Percentiles rank a stretch among this genome's conserved stretches.
These are phyloP conservation scores for Galagoides demidoff DNA, from an alignment of 2,797 vertebrate species.

Conservation along the genomic window DNA sequence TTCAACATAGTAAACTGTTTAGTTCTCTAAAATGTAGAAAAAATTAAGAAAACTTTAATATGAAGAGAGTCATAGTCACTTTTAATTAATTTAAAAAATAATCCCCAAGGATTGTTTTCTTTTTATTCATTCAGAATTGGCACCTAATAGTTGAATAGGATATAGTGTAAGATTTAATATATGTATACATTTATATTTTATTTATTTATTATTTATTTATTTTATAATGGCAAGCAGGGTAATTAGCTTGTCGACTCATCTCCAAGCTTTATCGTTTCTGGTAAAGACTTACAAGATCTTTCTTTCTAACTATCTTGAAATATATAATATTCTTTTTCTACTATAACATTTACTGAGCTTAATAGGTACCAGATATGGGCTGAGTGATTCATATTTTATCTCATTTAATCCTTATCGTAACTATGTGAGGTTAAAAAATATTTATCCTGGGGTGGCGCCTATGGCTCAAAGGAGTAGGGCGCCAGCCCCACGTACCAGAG, in stretches of 20 bases:
- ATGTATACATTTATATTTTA: not conserved
- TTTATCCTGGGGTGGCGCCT: too few relatives aligned
- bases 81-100: conserved; percentile 36
- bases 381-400: not conserved
- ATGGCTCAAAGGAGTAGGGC: too few relatives aligned
- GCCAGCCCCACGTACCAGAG: too few relatives aligned
- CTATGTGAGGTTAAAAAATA: not conserved
- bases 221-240: not conserved
- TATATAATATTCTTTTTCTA: too few relatives aligned
- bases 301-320: not conserved
- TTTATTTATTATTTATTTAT: too few relatives aligned
- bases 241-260: not conserved
- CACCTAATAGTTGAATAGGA: not conserved
- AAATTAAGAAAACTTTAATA: not conserved
- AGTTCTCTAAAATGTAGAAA: not conserved
- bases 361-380: not conserved
- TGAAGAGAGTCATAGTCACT: not conserved
- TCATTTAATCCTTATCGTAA: not conserved
- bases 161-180: not conserved
- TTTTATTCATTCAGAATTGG: too few relatives aligned
- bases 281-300: not conserved
- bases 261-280: not conserved
- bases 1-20: not conserved
- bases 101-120: not conserved
- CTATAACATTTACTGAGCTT: not conserved